A percentile compares a stretch with the other conserved stretches of the same genome.
phyloP scores from a whole-genome alignment of 1,140 invertebrate genomes.

The Papilio xuthus region DNA sequence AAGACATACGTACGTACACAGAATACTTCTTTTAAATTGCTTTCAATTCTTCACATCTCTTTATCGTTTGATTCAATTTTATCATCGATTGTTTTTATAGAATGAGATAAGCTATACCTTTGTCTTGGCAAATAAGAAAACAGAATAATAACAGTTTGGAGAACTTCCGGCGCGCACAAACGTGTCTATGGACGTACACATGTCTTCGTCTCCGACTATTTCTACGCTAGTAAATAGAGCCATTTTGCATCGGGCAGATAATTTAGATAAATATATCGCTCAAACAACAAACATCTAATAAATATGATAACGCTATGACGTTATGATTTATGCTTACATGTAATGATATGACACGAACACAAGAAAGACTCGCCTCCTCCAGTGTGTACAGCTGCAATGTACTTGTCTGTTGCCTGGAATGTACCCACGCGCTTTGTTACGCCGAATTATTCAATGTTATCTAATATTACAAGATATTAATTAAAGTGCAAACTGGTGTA shows the following conservation, averaged over 20 bases:
- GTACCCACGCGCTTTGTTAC: neutral
- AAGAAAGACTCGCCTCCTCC: neutral
- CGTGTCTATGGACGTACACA: neutral
- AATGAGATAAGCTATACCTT: no score
- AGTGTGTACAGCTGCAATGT: no score
- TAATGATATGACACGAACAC: conserved; percentile 67
- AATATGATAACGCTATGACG: conserved; percentile 42
- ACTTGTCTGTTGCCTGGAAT: neutral
- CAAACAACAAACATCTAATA: conserved; percentile 56
- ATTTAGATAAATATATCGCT: conserved; percentile 50
- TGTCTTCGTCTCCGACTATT: neutral
- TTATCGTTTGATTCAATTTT: no score
- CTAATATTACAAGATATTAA: no score
- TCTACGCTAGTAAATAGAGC: conserved; percentile 44
- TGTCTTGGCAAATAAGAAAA: no score
- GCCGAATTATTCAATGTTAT: neutral
- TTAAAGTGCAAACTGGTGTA: no score
- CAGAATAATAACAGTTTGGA: no score
- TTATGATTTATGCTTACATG: conserved; percentile 57
- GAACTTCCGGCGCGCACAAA: no score
- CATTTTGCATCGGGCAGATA: conserved; percentile 58
- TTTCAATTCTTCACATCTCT: no score
- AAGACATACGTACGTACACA: neutral
- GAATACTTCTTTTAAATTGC: neutral
- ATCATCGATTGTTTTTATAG: no score